phyloP scores from a whole-genome alignment of 2,888 invertebrate species.

The Alloplasta piceator region DNA sequence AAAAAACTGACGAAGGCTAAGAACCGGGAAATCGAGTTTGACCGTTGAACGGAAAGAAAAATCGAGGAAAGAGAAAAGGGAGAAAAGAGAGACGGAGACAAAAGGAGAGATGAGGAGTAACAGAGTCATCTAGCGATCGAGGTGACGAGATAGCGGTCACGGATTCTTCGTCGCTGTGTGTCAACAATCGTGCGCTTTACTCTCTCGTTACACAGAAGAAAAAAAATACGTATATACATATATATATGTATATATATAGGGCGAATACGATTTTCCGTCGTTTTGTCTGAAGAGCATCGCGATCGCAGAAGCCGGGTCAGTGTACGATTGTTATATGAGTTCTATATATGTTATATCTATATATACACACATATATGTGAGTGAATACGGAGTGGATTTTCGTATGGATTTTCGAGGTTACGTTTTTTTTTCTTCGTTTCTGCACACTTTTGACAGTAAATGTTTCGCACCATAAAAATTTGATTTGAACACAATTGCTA shows the following conservation, averaged over 20 bases:
- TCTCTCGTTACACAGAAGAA: neutral
- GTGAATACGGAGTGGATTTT: too few species aligned
- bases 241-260: neutral
- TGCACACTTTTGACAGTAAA: too few species aligned
- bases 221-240: neutral
- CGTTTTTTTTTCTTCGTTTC: too few species aligned
- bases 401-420: too few species aligned
- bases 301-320: conserved; percentile 61
- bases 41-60: neutral
- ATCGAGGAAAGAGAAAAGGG: neutral
- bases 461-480: too few species aligned
- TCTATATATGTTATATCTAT: conserved; percentile 21
- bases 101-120: conserved; percentile 52
- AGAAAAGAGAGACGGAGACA: conserved; percentile 10
- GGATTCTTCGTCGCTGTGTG: conserved; percentile 51
- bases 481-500: too few species aligned
- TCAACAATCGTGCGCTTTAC: conserved; percentile 49
- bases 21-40: conserved; percentile 34
- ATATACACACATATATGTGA: too few species aligned
- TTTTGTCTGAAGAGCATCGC: conserved; percentile 12
- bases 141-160: conserved; percentile 63
- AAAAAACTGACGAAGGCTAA: conserved; percentile 9
- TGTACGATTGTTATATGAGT: conserved; percentile 58
- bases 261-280: conserved; percentile 21
- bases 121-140: conserved; percentile 60